Conservation (phyloP, 2,113 vertebrate genomes). For the Poicephalus gulielmi region DNA sequence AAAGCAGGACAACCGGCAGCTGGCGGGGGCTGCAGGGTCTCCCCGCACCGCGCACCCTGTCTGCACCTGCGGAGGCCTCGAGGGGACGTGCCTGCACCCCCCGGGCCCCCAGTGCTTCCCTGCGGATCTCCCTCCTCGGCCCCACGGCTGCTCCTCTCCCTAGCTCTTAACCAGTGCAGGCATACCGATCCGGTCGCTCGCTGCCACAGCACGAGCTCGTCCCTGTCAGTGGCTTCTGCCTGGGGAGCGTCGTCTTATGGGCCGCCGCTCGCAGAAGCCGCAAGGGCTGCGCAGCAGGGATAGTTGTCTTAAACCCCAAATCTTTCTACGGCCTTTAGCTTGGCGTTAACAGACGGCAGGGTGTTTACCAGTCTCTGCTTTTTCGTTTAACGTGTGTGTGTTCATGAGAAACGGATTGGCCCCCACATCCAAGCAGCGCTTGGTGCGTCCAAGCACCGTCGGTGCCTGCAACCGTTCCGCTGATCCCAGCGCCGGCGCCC, state of each 20-base stretch:
- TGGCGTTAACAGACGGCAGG: neutral
- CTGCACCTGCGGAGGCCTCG: neutral
- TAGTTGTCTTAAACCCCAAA: accelerated
- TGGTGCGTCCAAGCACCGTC: neutral
- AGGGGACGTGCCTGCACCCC: neutral
- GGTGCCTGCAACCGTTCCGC: neutral
- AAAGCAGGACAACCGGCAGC: neutral
- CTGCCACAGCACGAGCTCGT: neutral
- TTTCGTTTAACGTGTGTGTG: neutral
- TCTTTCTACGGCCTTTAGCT: neutral
- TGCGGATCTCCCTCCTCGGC: neutral
- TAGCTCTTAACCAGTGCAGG: neutral
- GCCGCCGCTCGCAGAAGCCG: neutral
- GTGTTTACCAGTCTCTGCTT: neutral
- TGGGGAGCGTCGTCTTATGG: neutral
- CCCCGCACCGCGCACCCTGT: neutral
- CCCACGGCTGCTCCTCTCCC: neutral
- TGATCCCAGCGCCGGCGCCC: neutral
- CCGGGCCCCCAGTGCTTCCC: too few species aligned
- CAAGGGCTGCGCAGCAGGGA: neutral
- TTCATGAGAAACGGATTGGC: neutral
- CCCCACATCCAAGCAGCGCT: neutral
- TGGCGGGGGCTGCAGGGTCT: neutral
- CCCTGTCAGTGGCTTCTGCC: neutral
- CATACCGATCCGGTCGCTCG: neutral